Percentiles rank a stretch among this genome's conserved stretches.
Conservation (phyloP, 2,888 invertebrate genomes). For the Nymphalis c-album region DNA sequence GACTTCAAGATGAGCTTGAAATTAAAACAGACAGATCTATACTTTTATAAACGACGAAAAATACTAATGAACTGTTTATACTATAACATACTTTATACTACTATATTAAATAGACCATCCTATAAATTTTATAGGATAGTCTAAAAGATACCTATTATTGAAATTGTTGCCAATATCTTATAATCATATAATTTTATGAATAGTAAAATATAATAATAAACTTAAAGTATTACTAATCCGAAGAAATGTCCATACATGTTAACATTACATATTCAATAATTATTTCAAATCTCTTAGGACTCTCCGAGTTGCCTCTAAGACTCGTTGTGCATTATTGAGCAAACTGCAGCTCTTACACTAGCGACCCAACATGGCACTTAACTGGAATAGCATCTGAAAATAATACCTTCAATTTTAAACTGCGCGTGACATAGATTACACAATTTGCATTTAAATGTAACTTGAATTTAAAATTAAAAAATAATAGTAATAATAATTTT, state of each 20-base stretch:
- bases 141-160: too few species aligned
- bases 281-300: slow-evolving; percentile 23
- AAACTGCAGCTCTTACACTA: slow-evolving; percentile 28
- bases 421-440: neutral
- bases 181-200: too few species aligned
- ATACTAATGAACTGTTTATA: too few species aligned
- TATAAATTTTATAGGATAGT: too few species aligned
- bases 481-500: neutral
- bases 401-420: slow-evolving; percentile 8
- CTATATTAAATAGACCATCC: too few species aligned
- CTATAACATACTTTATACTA: too few species aligned
- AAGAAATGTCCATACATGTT: neutral
- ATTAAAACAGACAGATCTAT: too few species aligned
- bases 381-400: slow-evolving; percentile 11
- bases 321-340: slow-evolving; percentile 32
- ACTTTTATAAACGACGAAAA: too few species aligned
- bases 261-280: slow-evolving; percentile 15
- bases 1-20: too few species aligned
- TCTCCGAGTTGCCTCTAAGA: slow-evolving; percentile 22
- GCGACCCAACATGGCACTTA: slow-evolving; percentile 15
- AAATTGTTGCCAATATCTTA: too few species aligned
- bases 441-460: neutral
- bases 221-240: too few species aligned
- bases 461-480: neutral
- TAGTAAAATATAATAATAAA: too few species aligned